Evolutionary conservation across 2,888 invertebrate species (phyloP).

Genomic region (Caenorhabditis sp.): DNA sequence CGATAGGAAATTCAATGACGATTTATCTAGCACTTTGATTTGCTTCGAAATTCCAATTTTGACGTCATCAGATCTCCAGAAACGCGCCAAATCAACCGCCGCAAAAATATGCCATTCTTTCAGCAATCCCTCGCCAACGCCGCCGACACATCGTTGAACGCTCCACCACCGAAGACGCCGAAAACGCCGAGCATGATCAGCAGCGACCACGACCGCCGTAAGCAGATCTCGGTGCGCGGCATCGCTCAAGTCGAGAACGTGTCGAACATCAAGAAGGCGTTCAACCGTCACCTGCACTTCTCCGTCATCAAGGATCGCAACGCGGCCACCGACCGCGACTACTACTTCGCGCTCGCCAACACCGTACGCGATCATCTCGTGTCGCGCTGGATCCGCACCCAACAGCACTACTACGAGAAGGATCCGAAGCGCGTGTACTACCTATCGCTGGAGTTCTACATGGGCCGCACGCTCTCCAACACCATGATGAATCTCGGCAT

Average conservation of each 20-base stretch:
- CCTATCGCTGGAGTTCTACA: slow-evolving; percentile 98
- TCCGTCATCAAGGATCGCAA: slow-evolving; percentile 98
- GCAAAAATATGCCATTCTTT: slow-evolving; percentile 6
- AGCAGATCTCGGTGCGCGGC: slow-evolving; percentile 98
- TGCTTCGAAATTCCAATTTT: too few species aligned
- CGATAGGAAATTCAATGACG: too few species aligned
- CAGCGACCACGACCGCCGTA: slow-evolving; percentile 86
- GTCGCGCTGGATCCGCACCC: slow-evolving; percentile 98
- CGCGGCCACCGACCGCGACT: slow-evolving; percentile 97
- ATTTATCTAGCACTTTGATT: too few species aligned
- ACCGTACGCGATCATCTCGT: slow-evolving; percentile 98
- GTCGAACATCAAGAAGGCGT: slow-evolving; percentile 95
- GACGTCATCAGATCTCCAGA: too few species aligned
- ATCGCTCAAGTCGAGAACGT: slow-evolving; percentile 91
- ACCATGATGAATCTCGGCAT: slow-evolving; percentile 99
- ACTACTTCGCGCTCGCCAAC: slow-evolving; percentile 97
- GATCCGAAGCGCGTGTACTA: slow-evolving; percentile 99
- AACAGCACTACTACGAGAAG: slow-evolving; percentile 98
- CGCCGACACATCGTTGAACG: slow-evolving; percentile 1
- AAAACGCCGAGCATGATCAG: slow-evolving; percentile 52
- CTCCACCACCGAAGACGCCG: slow-evolving; percentile 18
- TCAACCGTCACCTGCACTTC: slow-evolving; percentile 99
- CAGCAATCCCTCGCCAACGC: slow-evolving; percentile 17
- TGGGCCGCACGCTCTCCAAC: slow-evolving; percentile 97
- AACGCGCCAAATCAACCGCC: too few species aligned